These are phyloP conservation scores for Acyrthosiphon pisum DNA, from an alignment of 1,140 invertebrate species.

Conservation along the genomic window DNA sequence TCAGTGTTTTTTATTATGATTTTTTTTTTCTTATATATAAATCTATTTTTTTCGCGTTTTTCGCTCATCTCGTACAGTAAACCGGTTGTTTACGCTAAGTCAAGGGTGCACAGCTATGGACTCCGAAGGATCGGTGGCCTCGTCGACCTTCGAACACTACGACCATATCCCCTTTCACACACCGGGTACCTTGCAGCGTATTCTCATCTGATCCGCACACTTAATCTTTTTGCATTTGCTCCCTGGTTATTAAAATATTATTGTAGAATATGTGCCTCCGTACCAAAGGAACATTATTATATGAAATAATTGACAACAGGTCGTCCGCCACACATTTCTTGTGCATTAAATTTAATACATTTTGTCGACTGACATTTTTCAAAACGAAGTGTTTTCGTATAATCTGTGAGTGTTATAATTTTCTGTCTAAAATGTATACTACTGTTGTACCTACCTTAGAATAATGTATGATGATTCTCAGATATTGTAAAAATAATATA, in stretches of 20 bases:
- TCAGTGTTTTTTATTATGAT: neutral
- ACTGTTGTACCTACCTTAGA: neutral
- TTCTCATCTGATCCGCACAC: neutral
- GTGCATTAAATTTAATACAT: neutral
- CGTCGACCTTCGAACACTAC: conserved; percentile 41
- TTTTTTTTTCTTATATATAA: neutral
- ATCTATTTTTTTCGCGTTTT: neutral
- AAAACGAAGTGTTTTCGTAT: neutral
- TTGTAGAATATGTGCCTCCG: neutral
- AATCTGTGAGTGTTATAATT: conserved; percentile 7
- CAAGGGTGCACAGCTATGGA: conserved; percentile 46
- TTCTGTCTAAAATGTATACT: neutral
- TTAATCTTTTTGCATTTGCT: neutral
- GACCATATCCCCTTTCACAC: conserved; percentile 43
- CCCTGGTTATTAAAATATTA: neutral
- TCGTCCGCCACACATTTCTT: neutral
- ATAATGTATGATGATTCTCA: neutral
- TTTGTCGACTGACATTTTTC: neutral
- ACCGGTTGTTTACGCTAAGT: conserved; percentile 46
- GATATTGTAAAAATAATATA: neutral
- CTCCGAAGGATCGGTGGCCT: conserved; percentile 45
- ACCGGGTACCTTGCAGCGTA: neutral
- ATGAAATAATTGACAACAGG: neutral
- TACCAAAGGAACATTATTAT: neutral
- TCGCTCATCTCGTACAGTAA: neutral